These are phyloP conservation scores for Rattus norvegicus DNA, from an alignment of 2,113 vertebrate species.

Conservation along the genomic window DNA sequence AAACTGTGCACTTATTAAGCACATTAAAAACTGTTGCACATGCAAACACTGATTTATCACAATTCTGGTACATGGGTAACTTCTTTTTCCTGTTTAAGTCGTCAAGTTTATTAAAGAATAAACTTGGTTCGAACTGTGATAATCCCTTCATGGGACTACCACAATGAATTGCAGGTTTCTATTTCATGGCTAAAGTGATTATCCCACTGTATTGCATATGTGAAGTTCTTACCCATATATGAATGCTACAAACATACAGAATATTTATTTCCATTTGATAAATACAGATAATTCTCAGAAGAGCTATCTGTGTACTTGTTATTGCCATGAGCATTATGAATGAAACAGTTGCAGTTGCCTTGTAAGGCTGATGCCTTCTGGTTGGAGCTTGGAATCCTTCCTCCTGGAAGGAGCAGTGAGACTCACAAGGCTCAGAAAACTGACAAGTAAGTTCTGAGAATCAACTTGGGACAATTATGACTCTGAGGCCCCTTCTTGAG, in stretches of 20 bases:
- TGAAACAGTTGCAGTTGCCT: not conserved
- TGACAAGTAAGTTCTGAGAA: not conserved
- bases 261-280: slow-evolving; percentile 15
- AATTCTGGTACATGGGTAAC: not conserved
- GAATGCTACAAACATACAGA: not conserved
- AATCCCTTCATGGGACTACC: not conserved
- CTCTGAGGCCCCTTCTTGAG: not conserved
- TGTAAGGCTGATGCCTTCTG: not conserved
- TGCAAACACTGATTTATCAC: not conserved
- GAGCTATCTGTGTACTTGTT: not conserved
- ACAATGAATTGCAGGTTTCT: not conserved
- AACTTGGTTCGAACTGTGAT: not conserved
- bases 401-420: not conserved
- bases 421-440: not conserved
- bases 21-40: not conserved
- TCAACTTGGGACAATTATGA: not conserved
- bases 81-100: not conserved
- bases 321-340: not conserved
- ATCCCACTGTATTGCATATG: not conserved
- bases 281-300: slow-evolving; percentile 5
- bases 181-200: not conserved
- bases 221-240: not conserved
- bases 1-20: not conserved
- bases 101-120: not conserved
- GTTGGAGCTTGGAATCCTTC: not conserved